These are phyloP conservation scores for Ceyx melanurus DNA, from an alignment of 2,113 vertebrate species.

Conservation along the genomic window DNA sequence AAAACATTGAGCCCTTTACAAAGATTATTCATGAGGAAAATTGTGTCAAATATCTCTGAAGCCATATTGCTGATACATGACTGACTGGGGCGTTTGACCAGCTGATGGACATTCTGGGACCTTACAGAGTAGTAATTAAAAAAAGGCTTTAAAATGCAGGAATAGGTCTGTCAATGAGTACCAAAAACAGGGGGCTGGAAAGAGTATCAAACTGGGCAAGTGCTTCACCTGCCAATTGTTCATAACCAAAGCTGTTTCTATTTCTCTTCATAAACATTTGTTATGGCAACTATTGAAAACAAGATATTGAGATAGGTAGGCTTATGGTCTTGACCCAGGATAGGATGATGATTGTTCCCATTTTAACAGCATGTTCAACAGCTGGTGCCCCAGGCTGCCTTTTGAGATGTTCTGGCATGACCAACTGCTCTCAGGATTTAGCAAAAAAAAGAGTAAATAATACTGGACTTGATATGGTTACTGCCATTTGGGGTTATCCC, in stretches of 20 bases:
- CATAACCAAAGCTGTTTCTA: neutral
- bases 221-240: neutral
- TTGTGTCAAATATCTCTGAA: neutral
- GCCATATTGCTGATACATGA: neutral
- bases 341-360: neutral
- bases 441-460: neutral
- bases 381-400: neutral
- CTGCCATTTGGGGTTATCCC: neutral
- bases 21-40: neutral
- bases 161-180: neutral
- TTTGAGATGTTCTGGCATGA: neutral
- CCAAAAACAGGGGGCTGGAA: constrained; percentile 13
- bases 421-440: neutral
- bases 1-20: neutral
- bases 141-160: neutral
- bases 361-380: neutral
- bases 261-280: neutral
- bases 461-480: neutral
- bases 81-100: neutral
- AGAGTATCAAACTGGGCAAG: neutral
- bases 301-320: neutral
- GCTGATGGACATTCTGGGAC: neutral
- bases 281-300: neutral
- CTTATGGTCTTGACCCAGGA: neutral
- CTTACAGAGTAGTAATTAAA: neutral